These are phyloP conservation scores for Agrochola circellaris DNA, from an alignment of 2,888 invertebrate species.

Conservation along the genomic window DNA sequence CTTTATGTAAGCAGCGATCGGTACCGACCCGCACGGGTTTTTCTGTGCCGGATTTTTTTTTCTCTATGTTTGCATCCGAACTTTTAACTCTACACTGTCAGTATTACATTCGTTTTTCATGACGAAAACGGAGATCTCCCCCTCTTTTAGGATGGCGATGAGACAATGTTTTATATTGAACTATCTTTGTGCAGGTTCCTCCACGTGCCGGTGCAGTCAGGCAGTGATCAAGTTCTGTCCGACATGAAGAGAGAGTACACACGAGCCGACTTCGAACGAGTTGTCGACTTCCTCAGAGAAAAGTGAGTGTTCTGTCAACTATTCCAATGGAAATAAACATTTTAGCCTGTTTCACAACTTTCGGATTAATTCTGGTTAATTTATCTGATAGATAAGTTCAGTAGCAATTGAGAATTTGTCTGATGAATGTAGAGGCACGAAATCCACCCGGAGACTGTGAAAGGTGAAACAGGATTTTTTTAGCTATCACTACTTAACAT, in stretches of 20 bases:
- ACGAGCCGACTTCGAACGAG: slow-evolving; percentile 96
- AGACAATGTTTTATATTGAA: neutral
- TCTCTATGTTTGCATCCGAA: too few species aligned
- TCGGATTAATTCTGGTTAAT: neutral
- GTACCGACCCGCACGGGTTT: too few species aligned
- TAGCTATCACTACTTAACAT: neutral
- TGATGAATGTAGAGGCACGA: neutral
- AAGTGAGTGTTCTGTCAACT: slow-evolving; percentile 86
- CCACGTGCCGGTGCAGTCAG: slow-evolving; percentile 99
- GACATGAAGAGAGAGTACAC: slow-evolving; percentile 99
- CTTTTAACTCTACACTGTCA: neutral
- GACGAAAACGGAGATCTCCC: too few species aligned
- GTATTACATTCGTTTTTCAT: neutral
- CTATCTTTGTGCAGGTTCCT: slow-evolving; percentile 92
- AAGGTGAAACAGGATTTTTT: neutral
- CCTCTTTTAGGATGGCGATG: neutral
- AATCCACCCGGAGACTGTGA: neutral
- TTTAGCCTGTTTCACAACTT: neutral
- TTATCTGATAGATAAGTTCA: neutral
- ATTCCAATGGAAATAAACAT: neutral
- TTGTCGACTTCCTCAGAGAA: slow-evolving; percentile 95
- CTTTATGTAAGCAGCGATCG: too few species aligned
- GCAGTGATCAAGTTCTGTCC: slow-evolving; percentile 97
- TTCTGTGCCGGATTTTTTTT: too few species aligned
- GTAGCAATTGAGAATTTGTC: neutral